phyloP scores from a whole-genome alignment of 2,888 invertebrate species.

The Julus scanicus region DNA sequence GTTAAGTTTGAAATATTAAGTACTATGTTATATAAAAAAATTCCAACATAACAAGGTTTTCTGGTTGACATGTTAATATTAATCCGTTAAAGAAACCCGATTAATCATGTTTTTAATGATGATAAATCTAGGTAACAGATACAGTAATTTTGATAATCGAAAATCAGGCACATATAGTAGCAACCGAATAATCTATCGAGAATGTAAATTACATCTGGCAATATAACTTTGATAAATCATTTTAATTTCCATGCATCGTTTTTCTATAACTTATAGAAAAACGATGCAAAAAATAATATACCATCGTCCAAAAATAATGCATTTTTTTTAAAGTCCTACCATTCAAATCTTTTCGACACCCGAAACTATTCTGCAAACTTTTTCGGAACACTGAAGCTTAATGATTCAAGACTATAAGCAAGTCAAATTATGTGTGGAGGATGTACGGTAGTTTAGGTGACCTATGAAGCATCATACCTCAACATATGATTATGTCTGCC shows the following conservation, averaged over 20 bases:
- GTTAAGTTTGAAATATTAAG: not conserved
- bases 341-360: not conserved
- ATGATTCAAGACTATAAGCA: not conserved
- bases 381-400: not conserved
- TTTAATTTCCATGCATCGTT: too few relatives aligned
- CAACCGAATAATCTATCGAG: too few relatives aligned
- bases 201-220: too few relatives aligned
- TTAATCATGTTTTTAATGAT: not conserved
- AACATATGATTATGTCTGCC: slow-evolving; percentile 4
- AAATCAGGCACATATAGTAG: too few relatives aligned
- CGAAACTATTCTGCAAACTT: not conserved
- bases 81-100: not conserved
- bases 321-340: too few relatives aligned
- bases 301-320: too few relatives aligned
- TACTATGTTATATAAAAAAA: not conserved
- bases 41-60: not conserved
- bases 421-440: not conserved
- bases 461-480: slow-evolving; percentile 17
- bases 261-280: too few relatives aligned
- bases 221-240: too few relatives aligned
- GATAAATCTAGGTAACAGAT: not conserved
- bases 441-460: slow-evolving; percentile 38
- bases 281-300: too few relatives aligned
- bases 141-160: too few relatives aligned
- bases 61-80: not conserved